Evolutionary conservation across 2,113 vertebrate species (phyloP), one percentile per base, ranked within the genome.

Genomic region (Sporophila hypoxantha): DNA sequence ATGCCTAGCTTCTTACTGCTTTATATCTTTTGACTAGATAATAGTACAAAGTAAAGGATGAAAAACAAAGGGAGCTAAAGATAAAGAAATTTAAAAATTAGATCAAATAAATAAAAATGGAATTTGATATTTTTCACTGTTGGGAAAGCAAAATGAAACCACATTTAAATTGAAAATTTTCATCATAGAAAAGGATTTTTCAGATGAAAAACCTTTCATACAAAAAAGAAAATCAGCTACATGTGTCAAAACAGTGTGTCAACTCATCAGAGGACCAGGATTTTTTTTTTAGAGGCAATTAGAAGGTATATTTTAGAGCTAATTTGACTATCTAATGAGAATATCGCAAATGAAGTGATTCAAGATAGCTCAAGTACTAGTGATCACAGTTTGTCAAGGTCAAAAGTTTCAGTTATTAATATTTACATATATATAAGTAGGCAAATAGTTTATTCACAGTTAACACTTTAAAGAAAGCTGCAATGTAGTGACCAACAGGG

Each of bases 321-420:
- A 91, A 94, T 95, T 95, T 95, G 92, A 95, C 92, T 93, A 76
- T 91, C 89, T 95, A 95, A 95, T 95, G 85, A 94, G 95, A 95
- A 92, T 95, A 93, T 87, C 36, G 2, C 79, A 94, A 94, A 80
- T 95, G 73, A 94, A 94, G 89, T 94, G 85, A 91, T 94, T 93
- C 89, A 92, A 92, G 82, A 92, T 91, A 87, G 92, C 91, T 92
- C 76, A 90, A 94, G 92, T 94, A 92, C 78, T 90, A 94, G 92
- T 93, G 91, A 94, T 89, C 93, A 77, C 71, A 85, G 61, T 93
- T 87, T 53, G 61, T 80, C 91, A 94, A 95, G 89, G 94, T 92
- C 91, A 92, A 76, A 91, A 92, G 64, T 92, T 94, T 94, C 75
- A 37, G 42, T 62, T 87, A 87, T 78, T 94, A 96, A 91, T 86